Evolutionary conservation across 2,113 vertebrate genomes (phyloP).

Genomic region (Otolemur garnettii): DNA sequence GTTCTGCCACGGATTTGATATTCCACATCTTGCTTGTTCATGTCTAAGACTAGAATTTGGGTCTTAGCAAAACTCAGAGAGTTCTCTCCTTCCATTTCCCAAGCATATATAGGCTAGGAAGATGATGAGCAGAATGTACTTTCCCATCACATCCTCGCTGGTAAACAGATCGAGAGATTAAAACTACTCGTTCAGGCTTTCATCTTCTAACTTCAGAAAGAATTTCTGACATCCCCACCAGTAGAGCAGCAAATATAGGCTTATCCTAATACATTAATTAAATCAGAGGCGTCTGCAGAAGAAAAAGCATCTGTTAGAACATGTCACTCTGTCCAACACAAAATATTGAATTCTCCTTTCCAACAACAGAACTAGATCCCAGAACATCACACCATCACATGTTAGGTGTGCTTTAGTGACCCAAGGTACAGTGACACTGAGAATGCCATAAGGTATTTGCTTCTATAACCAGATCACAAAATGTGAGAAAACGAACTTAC

Average conservation of each 20-base stretch:
- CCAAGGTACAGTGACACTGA: neutral
- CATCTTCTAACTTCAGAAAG: constrained; percentile 66
- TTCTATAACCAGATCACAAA: neutral
- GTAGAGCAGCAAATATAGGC: constrained; percentile 30
- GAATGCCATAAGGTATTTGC: neutral
- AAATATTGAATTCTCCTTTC: constrained; percentile 9
- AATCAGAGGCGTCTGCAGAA: constrained; percentile 57
- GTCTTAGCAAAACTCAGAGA: constrained; percentile 42
- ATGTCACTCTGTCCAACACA: neutral
- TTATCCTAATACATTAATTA: constrained; percentile 37
- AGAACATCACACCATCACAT: neutral
- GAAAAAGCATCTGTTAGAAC: neutral
- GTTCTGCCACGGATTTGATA: neutral
- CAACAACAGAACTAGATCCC: neutral
- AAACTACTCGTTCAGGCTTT: constrained; percentile 65
- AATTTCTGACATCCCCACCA: constrained; percentile 30
- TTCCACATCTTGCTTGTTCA: constrained; percentile 50
- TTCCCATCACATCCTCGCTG: neutral
- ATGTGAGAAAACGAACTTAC: neutral
- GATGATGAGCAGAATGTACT: constrained; percentile 32
- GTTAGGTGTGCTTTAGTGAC: neutral
- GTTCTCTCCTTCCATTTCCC: constrained; percentile 45
- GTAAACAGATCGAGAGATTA: constrained; percentile 64
- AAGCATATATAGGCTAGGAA: constrained; percentile 57
- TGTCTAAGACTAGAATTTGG: constrained; percentile 61